These are phyloP conservation scores for Sitobion miscanthi DNA, from an alignment of 1,140 invertebrate genomes.

Conservation along the genomic window DNA sequence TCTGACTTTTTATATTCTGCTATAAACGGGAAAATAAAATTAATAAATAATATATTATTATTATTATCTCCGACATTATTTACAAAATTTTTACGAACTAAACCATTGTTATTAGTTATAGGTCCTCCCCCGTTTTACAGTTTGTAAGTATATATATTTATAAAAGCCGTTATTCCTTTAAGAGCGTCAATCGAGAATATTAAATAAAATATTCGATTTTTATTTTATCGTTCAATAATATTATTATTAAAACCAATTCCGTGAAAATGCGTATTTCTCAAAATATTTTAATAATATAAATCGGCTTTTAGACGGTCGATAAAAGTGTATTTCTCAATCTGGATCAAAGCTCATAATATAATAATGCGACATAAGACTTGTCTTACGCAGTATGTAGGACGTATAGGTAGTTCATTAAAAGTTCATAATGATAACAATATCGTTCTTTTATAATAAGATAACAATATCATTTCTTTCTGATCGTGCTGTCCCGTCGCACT, in stretches of 20 bases:
- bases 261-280: not conserved
- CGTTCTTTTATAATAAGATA: too few species aligned
- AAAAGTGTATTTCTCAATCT: not conserved
- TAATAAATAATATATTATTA: not conserved
- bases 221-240: not conserved
- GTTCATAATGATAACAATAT: not conserved
- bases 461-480: too few species aligned
- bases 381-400: too few species aligned
- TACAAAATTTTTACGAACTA: not conserved
- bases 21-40: slow-evolving; percentile 2
- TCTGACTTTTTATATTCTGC: not conserved
- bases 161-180: not conserved
- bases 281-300: not conserved
- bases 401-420: not conserved
- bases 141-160: not conserved
- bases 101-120: not conserved
- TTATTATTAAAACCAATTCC: not conserved
- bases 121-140: not conserved
- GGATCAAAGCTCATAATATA: not conserved
- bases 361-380: not conserved
- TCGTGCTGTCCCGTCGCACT: too few species aligned
- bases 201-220: not conserved
- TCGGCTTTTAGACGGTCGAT: not conserved
- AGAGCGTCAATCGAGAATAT: not conserved
- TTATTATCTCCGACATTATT: not conserved